Evolutionary conservation across 2,888 invertebrate species (phyloP).

Genomic region (Suillia variegata): DNA sequence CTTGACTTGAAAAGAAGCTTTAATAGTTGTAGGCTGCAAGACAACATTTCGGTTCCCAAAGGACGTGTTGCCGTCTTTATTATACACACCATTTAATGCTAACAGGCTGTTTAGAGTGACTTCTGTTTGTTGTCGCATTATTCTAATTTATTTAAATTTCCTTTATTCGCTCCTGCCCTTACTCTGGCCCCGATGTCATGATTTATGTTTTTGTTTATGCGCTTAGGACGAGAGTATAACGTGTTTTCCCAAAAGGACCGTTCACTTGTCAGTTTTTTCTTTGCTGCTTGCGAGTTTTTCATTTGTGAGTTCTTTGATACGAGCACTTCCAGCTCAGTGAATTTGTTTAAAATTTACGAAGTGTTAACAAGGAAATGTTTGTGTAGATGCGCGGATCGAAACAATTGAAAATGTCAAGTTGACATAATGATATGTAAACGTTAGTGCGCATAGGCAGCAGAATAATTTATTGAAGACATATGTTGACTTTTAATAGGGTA

Average conservation of each 20-base stretch:
- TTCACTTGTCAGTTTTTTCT: conserved; percentile 46
- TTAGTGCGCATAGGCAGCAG: conserved; percentile 13
- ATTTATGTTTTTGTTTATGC: conserved; percentile 38
- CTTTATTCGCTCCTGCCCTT: not conserved
- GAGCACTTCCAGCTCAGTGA: conserved; percentile 44
- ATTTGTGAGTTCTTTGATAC: not conserved
- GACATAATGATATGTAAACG: conserved; percentile 16
- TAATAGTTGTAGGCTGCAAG: too few relatives aligned
- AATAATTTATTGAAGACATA: conserved; percentile 27
- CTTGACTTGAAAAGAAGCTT: too few relatives aligned
- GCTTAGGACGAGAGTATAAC: conserved; percentile 4
- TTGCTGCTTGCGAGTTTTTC: not conserved
- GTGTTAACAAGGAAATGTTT: conserved; percentile 51
- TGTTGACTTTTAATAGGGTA: not conserved
- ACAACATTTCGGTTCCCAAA: too few relatives aligned
- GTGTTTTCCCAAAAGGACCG: conserved; percentile 25
- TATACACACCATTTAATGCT: conserved; percentile 57
- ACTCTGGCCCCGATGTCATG: conserved; percentile 28
- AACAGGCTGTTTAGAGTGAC: conserved; percentile 35
- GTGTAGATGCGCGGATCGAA: conserved; percentile 17
- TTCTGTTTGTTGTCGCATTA: conserved; percentile 40
- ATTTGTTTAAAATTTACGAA: conserved; percentile 47
- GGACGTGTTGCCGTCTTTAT: conserved; percentile 54
- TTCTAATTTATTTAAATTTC: conserved; percentile 43
- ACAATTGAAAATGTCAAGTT: conserved; percentile 26